Base-by-base conservation (phyloP, 1,140 invertebrate species). In the Lineus longissimus region DNA sequence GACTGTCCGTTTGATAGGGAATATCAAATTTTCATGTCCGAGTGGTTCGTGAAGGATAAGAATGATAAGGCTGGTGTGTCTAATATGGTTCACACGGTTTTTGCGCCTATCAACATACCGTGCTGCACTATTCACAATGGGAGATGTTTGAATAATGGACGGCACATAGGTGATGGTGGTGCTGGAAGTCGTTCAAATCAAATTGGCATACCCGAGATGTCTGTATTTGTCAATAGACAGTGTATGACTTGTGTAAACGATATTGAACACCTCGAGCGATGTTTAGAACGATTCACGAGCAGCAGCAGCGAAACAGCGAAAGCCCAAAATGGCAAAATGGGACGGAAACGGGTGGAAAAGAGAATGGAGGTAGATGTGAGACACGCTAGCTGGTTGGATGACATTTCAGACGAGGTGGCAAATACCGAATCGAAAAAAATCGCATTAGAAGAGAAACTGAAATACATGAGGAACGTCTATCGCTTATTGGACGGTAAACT, bases 1-100 rank as follows among this genome's bases (percentile, higher is more conserved):
- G 47, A 51, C 25, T 51, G 47, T 51, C 47, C 47, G 47, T 51
- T 51, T 51, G 47, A 51, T n/a, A 51, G 47, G n/a, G 47, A 51
- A 7, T 51, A 51, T 51, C 47, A 51, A n/a, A 27, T 27, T 19
- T 51, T 51, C 47, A n/a, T 51, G 47, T 7, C 47, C 6, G 47
- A 51, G 47, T 51, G 47, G 47, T 51, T 51, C 47, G 33, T 4
- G 6, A 36, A 36, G 33, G 33, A 15, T 36, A 36, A 36, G 15
- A 15, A 15, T 15, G 33, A 15, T 36, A 51, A 51, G n/a, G 47
- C 6, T 51, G n/a, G n/a, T 6, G 25, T n/a, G n/a, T 7, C 9
- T 4, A 51, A 4, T 7, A 51, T 51, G 47, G n/a, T n/a, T 7
- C 25, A 51, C 47, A 51, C 47, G n/a, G 47, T 51, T 4, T 51